Base-by-base conservation (phyloP, 37 sponge, comb jelly and placozoan species). In the Beroe ovata region DNA sequence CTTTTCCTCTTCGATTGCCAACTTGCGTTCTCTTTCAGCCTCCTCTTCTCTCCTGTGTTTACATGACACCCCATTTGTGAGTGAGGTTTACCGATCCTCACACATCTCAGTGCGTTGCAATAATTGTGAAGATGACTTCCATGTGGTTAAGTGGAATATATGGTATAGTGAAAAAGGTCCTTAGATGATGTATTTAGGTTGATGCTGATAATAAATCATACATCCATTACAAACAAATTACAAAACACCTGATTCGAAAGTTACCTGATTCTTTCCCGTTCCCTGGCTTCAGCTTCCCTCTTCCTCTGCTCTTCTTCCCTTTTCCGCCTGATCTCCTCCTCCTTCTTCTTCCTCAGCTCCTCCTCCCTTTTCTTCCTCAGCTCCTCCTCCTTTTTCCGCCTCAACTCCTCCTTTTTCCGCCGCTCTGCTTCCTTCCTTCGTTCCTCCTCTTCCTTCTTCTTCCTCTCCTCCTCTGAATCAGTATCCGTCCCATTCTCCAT, bases 291-390 rank as follows among this genome's bases (percentile, higher is more conserved):
- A 0, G 21, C 84, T 36, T 42, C 28, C 54, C 84, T 11, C 22
- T 77, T 77, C 84, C 84, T 77, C 54, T 77, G 54, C 41, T 77
- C 84, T 26, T 77, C 84, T 39, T 77, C 84, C 28, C 28, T 42
- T 25, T 35, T 77, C 84, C 28, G 21, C 33, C 25, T 77, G 54
- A 32, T 26, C 16, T 33, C 84, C 3, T 77, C 84, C 54, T 77
- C 84, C 1, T 77, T 35, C 84, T 77, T 77, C 84, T 77, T 77
- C 84, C 54, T 77, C 54, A n/a, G 84, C 84, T 6, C 8, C 84
- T 42, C 42, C 41, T 40, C 33, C 84, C 84, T n/a, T 4, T 23
- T 77, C 84, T 42, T 77, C 22, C 26, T 1, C 16, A 20, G 38
- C 18, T 32, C 84, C 84, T 77, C 84, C 33, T 77, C 54, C 54